Evolutionary conservation across 2,113 vertebrate genomes (phyloP).

Genomic region (Rostratula benghalensis): DNA sequence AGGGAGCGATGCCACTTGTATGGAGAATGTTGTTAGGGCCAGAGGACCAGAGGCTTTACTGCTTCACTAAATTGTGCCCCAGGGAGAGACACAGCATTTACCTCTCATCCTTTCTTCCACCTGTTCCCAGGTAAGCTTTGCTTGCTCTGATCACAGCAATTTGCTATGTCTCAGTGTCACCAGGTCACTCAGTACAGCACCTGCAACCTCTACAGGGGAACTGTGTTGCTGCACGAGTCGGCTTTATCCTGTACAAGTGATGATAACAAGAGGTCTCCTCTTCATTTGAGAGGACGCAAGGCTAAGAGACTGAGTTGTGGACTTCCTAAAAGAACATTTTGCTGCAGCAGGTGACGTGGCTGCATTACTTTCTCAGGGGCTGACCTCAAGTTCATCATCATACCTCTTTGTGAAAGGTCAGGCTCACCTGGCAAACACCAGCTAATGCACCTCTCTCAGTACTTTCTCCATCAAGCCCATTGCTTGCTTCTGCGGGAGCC

Average conservation of each 20-base stretch:
- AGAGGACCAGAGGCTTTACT: background rate
- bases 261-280: background rate
- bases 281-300: background rate
- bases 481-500: background rate
- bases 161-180: background rate
- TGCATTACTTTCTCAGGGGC: background rate
- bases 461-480: background rate
- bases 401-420: background rate
- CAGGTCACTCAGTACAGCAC: rapidly evolving
- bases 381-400: background rate
- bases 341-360: background rate
- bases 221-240: background rate
- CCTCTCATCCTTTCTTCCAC: background rate
- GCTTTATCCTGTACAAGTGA: background rate
- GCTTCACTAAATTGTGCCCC: background rate
- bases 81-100: background rate
- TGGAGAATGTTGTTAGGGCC: background rate
- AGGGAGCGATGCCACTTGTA: background rate
- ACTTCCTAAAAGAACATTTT: background rate
- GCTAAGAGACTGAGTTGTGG: background rate
- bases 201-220: background rate
- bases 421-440: background rate
- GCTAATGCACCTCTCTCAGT: background rate
- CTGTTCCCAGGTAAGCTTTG: background rate
- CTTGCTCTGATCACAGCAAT: background rate